phyloP scores from a whole-genome alignment of 2,888 invertebrate genomes.

The Chironomus riparius region DNA sequence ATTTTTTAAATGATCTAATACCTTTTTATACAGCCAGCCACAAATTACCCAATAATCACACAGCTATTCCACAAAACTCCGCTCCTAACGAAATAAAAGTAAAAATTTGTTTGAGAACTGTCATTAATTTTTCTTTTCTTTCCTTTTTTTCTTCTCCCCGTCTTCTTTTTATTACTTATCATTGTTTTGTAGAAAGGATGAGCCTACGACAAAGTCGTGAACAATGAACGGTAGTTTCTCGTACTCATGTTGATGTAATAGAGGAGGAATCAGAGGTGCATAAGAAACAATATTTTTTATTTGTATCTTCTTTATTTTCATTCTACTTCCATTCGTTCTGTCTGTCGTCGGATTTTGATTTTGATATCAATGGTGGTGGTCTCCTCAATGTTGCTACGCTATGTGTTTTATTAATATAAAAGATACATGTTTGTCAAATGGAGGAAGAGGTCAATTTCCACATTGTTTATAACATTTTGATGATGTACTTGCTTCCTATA shows the following conservation, averaged over 20 bases:
- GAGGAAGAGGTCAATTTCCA: not conserved
- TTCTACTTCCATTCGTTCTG: not conserved
- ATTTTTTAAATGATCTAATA: too few species aligned
- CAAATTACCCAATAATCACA: not conserved
- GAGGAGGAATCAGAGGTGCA: conserved; percentile 1
- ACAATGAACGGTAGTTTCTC: conserved; percentile 18
- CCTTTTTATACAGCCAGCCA: too few species aligned
- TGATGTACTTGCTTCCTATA: too few species aligned
- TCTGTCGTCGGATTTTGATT: not conserved
- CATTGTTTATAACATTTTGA: too few species aligned
- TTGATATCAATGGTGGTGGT: too few species aligned
- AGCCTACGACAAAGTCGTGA: conserved; percentile 12
- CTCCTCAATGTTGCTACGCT: too few species aligned
- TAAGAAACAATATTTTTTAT: not conserved
- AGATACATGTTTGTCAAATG: not conserved
- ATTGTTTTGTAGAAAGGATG: not conserved
- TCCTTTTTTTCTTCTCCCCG: not conserved
- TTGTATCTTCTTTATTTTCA: not conserved
- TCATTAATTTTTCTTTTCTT: conserved; percentile 13
- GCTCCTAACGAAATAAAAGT: too few species aligned
- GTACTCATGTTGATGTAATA: not conserved
- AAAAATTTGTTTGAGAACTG: conserved; percentile 11
- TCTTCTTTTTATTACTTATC: too few species aligned
- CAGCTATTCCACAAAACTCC: too few species aligned
- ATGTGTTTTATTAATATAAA: too few species aligned